phyloP scores from a whole-genome alignment of 1,140 invertebrate species.

The Archegozetes longisetosus region DNA sequence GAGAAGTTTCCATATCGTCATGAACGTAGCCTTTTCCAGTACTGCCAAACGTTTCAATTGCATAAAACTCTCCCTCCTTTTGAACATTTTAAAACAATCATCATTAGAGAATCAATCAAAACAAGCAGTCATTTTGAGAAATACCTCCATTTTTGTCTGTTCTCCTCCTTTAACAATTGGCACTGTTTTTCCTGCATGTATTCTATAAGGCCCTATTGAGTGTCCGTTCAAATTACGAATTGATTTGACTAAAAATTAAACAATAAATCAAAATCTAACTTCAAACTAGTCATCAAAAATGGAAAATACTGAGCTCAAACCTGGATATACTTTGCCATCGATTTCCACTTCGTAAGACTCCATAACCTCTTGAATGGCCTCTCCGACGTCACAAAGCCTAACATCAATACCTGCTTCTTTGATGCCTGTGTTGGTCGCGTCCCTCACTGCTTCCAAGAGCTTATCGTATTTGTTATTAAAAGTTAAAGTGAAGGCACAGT shows the following conservation, averaged over 20 bases:
- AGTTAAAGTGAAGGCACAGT: conserved; percentile 93
- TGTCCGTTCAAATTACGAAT: conserved; percentile 98
- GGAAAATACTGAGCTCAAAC: conserved; percentile 19
- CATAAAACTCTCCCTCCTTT: conserved; percentile 91
- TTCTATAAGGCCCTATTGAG: conserved; percentile 89
- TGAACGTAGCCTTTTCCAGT: conserved; percentile 92
- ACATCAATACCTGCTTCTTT: conserved; percentile 88
- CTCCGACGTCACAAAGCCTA: conserved; percentile 88
- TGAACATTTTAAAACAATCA: no score
- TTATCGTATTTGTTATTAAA: conserved; percentile 96
- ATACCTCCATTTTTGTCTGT: conserved; percentile 79
- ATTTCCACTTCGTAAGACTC: conserved; percentile 97
- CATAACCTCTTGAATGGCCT: conserved; percentile 97
- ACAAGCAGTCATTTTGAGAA: no score
- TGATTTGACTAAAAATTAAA: conserved; percentile 59
- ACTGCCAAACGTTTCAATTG: conserved; percentile 98
- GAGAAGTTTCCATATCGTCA: conserved; percentile 97
- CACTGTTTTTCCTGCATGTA: conserved; percentile 98
- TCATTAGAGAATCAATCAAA: no score
- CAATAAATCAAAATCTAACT: not conserved
- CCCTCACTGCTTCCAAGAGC: conserved; percentile 83
- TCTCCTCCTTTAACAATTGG: conserved; percentile 99
- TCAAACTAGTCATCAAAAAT: not conserved
- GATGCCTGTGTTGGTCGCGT: conserved; percentile 95
- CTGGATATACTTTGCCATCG: conserved; percentile 86